phyloP scores from a whole-genome alignment of 2,797 vertebrate genomes.

The Hydrophis major region DNA sequence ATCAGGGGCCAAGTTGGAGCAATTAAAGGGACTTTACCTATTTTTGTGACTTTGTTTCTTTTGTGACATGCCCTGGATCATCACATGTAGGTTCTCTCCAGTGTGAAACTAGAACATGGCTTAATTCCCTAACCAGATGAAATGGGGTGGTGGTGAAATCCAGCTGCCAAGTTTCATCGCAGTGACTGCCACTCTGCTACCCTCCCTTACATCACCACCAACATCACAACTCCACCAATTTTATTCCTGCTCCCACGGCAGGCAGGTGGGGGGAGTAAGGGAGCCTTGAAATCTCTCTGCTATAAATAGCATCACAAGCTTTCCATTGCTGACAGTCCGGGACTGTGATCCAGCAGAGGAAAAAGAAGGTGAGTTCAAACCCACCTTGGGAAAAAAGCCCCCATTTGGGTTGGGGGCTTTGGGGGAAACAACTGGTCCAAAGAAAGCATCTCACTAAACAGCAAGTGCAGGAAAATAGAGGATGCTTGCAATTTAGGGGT shows the following conservation, averaged over 20 bases:
- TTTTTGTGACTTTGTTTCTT: too few species aligned
- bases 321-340: background rate
- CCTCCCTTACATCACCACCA: background rate
- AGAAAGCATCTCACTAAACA: background rate
- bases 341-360: background rate
- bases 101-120: background rate
- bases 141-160: fast-evolving
- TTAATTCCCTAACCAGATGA: background rate
- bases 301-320: conserved; percentile 12
- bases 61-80: too few species aligned
- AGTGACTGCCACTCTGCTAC: background rate
- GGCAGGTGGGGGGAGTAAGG: background rate
- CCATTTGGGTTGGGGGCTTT: background rate
- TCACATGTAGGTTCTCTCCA: background rate
- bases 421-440: too few species aligned
- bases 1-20: too few species aligned
- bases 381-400: background rate
- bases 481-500: background rate
- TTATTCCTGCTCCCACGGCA: background rate
- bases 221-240: background rate
- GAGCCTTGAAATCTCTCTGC: background rate
- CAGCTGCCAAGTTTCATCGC: background rate
- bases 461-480: background rate
- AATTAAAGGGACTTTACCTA: too few species aligned
- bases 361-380: background rate